phyloP scores from a whole-genome alignment of 1,140 invertebrate genomes.

The Trichonephila inaurata region DNA sequence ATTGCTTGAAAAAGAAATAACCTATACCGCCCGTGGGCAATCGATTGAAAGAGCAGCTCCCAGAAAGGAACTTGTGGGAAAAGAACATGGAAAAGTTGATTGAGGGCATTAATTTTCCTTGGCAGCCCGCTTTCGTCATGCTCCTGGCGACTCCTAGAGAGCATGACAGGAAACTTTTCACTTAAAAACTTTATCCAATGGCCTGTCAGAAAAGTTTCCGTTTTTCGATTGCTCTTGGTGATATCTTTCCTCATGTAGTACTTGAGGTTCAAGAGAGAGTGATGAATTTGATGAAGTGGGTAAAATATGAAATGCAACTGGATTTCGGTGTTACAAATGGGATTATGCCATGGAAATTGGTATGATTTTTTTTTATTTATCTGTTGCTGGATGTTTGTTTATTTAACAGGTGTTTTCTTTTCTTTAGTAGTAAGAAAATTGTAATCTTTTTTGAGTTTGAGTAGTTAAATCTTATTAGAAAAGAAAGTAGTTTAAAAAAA shows the following conservation, averaged over 20 bases:
- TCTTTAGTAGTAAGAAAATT: neutral
- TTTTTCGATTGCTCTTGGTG: neutral
- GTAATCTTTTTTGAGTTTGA: no score
- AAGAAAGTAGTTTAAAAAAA: no score
- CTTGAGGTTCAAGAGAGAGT: neutral
- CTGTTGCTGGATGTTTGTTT: no score
- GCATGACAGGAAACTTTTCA: slow-evolving; percentile 26
- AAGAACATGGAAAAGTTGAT: slow-evolving; percentile 7
- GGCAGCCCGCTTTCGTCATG: neutral
- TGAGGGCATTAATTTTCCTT: slow-evolving; percentile 12
- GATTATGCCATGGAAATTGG: neutral
- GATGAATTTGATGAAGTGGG: neutral
- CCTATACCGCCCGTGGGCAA: neutral
- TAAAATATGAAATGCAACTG: neutral
- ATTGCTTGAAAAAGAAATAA: neutral
- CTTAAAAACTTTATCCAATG: slow-evolving; percentile 4
- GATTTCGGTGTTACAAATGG: neutral
- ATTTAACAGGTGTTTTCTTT: neutral
- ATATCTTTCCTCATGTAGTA: neutral
- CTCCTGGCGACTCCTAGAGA: neutral
- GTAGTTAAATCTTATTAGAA: no score
- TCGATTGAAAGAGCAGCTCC: neutral
- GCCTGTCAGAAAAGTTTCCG: slow-evolving; percentile 16
- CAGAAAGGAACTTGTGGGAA: neutral
- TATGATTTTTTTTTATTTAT: no score